phyloP scores from a whole-genome alignment of 2,113 vertebrate species.

The Eleginops maclovinus region DNA sequence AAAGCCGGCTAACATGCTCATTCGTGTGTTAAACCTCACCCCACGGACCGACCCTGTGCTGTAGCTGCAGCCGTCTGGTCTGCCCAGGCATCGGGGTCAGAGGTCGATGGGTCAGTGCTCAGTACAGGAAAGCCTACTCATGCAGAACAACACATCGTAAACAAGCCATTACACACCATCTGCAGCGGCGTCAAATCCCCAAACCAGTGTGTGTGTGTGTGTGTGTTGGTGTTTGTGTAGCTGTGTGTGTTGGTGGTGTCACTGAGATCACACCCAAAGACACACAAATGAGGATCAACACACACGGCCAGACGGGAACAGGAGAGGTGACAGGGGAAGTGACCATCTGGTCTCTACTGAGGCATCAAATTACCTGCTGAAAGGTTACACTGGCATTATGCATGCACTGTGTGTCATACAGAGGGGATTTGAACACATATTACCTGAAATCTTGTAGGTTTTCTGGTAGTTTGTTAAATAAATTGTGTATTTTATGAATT shows the following conservation, averaged over 20 bases:
- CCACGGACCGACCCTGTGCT: not conserved
- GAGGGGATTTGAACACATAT: not conserved
- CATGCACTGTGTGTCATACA: not conserved
- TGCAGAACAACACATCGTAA: slow-evolving; percentile 74
- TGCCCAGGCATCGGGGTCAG: slow-evolving; percentile 44
- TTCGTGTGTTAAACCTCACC: slow-evolving; percentile 32
- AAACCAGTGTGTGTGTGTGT: slow-evolving; percentile 37
- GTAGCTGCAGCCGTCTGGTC: slow-evolving; percentile 45
- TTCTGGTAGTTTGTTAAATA: no score
- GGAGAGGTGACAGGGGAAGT: slow-evolving; percentile 61
- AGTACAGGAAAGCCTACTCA: slow-evolving; percentile 68
- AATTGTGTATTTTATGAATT: no score
- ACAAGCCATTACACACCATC: slow-evolving; percentile 78
- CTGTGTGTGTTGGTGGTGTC: slow-evolving; percentile 33
- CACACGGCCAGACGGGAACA: slow-evolving; percentile 49
- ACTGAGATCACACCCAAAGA: slow-evolving; percentile 48
- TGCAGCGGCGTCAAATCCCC: slow-evolving; percentile 65
- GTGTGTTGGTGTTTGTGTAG: slow-evolving; percentile 41
- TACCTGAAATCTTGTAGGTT: not conserved
- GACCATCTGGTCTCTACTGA: slow-evolving; percentile 71
- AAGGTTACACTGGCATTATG: slow-evolving; percentile 41
- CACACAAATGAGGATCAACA: slow-evolving; percentile 59
- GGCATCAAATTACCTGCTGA: slow-evolving; percentile 61
- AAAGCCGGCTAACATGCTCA: not conserved
- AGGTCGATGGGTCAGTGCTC: slow-evolving; percentile 65